Base-by-base conservation (phyloP, 2,888 invertebrate species). In the Philaethria dido region DNA sequence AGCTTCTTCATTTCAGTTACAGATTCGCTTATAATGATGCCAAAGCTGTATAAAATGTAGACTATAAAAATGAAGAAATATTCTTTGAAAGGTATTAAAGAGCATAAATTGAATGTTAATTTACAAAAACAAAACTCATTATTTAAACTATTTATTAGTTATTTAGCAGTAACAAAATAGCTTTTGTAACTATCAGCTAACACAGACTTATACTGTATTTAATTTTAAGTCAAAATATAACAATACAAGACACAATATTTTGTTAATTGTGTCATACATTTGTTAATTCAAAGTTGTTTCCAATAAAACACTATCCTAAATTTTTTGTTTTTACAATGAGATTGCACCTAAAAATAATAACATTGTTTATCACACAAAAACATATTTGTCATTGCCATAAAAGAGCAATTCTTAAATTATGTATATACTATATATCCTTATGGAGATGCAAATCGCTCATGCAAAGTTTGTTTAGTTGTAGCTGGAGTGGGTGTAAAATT, bases 11-110 rank as follows among this genome's bases (percentile, higher is more conserved):
- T 89, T 93, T 79, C 84, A 94, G 94, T 93, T 89, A 92, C 93
- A 48, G 89, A 94, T 82, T 93, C 93, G 50, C 85, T 94, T 25
- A 87, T 93, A 75, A 91, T 93, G 82, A 84, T 93, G 82, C 93
- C 94, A 68, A 93, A 92, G 80, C 86, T 88, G 73, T 93, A 89
- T 77, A 84, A 70, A 59, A 73, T 73, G 69, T 75, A 66, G 64
- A 48, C 29, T 57, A 67, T 66, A 60, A 54, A 69, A 69, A 63
- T 39, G 29, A 50, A 50, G 20, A 13, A 13, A 59, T 16, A 9
- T 42, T 36, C 13, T 22, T 25, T 18, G 2, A 22, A 45, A 16
- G 36, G 33, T 45, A 44, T n/a, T 61, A 4, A 33, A 22, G 44
- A 45, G 50, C 45, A 54, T 25, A 36, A 14, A 54, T 36, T 47